Conservation (phyloP, 37 sponge, comb jelly and placozoan genomes). For the Aplysina aerophoba region DNA sequence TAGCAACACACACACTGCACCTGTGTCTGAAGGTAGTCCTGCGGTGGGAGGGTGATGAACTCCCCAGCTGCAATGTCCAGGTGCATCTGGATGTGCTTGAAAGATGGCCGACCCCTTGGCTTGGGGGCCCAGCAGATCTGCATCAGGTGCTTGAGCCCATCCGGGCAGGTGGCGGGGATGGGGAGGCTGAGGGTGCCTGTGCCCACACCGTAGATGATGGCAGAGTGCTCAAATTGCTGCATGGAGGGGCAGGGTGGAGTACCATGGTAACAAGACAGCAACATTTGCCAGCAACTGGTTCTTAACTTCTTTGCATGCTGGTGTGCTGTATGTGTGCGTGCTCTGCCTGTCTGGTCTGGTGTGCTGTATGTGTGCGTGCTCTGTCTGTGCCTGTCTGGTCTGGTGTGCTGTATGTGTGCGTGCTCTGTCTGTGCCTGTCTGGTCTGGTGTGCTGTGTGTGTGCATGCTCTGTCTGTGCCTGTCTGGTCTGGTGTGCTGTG, state of each 20-base stretch:
- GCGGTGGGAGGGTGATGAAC: slow-evolving; percentile 60
- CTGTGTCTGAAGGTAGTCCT: slow-evolving; percentile 64
- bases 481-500: too few species aligned
- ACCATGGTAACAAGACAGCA: too few species aligned
- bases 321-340: too few species aligned
- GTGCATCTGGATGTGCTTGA: slow-evolving; percentile 76
- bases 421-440: too few species aligned
- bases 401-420: too few species aligned
- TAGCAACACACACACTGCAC: slow-evolving; percentile 33
- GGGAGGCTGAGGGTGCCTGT: slow-evolving; percentile 75
- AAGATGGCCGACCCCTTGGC: slow-evolving; percentile 74
- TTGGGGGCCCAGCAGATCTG: slow-evolving; percentile 85
- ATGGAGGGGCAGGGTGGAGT: background rate
- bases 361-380: too few species aligned
- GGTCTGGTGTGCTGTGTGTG: too few species aligned
- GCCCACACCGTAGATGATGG: slow-evolving; percentile 88
- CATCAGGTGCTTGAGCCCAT: slow-evolving; percentile 68
- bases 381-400: too few species aligned
- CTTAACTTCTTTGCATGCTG: too few species aligned
- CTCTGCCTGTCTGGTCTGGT: too few species aligned
- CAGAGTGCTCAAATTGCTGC: slow-evolving; percentile 64
- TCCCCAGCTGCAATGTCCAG: slow-evolving; percentile 83
- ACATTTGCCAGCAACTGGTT: too few species aligned
- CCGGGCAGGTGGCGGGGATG: slow-evolving; percentile 77
- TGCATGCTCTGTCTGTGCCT: too few species aligned